Conservation (phyloP, 1,140 invertebrate species). For the Venustaconcha ellipsiformis region DNA sequence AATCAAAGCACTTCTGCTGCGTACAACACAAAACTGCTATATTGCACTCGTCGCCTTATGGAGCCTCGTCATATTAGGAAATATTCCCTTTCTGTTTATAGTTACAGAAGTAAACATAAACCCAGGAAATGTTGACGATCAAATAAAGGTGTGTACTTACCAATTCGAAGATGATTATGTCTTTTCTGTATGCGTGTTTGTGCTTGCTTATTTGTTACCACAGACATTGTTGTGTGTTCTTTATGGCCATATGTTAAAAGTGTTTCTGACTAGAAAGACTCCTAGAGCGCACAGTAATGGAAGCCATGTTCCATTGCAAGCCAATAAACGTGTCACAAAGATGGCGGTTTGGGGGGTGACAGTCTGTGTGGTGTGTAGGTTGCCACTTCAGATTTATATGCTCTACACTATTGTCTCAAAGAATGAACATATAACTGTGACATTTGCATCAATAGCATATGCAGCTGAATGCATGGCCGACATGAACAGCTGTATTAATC, state of each 20-base stretch:
- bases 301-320: background rate
- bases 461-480: slow-evolving; percentile 4
- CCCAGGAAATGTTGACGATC: background rate
- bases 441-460: background rate
- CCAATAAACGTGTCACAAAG: background rate
- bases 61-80: slow-evolving; percentile 2
- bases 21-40: background rate
- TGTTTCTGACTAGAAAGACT: background rate
- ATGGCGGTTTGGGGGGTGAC: background rate
- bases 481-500: background rate
- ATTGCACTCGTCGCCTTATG: background rate
- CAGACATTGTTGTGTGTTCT: background rate
- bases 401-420: background rate
- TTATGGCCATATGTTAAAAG: background rate
- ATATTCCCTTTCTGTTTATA: slow-evolving; percentile 2
- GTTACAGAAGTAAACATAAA: background rate
- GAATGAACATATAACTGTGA: background rate
- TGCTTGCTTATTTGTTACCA: slow-evolving; percentile 6
- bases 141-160: background rate
- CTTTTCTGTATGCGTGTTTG: slow-evolving; percentile 4
- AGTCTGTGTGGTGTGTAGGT: slow-evolving; percentile 4
- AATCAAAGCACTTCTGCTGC: background rate
- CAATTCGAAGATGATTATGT: background rate
- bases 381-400: slow-evolving; percentile 1
- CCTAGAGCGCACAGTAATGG: background rate